Evolutionary conservation across 2,113 vertebrate genomes (phyloP), one percentile per base, ranked within the genome.

Genomic region (Bubo scandiacus): DNA sequence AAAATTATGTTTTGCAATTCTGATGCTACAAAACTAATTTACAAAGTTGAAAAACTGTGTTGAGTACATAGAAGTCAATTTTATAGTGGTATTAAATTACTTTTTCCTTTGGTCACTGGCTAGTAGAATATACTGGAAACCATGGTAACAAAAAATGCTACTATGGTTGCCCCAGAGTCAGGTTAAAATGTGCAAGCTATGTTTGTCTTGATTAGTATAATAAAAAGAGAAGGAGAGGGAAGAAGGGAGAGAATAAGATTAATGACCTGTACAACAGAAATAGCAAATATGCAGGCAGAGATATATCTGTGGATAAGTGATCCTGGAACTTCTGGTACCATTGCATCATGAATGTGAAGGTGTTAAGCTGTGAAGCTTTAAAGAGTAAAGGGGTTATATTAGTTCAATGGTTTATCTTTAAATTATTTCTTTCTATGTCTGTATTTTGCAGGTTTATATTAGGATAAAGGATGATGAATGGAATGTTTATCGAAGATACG

Each of bases 391-490:
- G 67, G 55, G 26, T 26, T 38, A 16, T 4, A 19, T 40, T 42
- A 58, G 42, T 55, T 71, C 62, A 84, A 4, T 47, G 34, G 25
- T 84, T 77, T 88, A 71, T n/a, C 30, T 71, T 78, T 25, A 54
- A 58, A 25, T 49, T 0, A 3, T 84, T 92, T 70, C 67, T 23
- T 95, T 75, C n/a, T 21, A 11, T 65, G 71, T 79, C 63, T 87
- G 68, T 84, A 4, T 93, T 84, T 65, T 84, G 17, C 96, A 99
- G 99, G 99, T 99, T 32, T 99, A 99, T 71, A 99, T 99, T 95
- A 98, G 99, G 93, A 99, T 99, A 98, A 99, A 99, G 94, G 99
- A 99, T 27, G 99, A 99, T 8, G 99, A 99, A 92, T 99, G 99
- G 99, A 99, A 99, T 0, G 98, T 99, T 47, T 99, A 99, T 84